Evolutionary conservation across 2,888 invertebrate genomes (phyloP), one percentile per base, ranked within the genome.

Genomic region (Rhagophthalmus giganteus): DNA sequence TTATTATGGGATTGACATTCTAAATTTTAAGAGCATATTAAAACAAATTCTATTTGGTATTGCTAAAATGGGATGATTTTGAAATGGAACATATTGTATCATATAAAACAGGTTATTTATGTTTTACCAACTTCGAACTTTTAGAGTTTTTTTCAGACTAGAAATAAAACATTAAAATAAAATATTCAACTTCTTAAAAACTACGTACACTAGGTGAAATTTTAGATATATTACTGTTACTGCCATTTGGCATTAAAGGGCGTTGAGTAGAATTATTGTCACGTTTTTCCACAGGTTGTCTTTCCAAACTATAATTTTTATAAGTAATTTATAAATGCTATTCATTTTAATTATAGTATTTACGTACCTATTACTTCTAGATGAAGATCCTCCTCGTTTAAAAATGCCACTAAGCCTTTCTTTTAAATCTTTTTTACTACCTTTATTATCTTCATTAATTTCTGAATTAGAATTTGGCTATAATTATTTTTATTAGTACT

Each of bases 361-460:
- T n/a, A n/a, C 25, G 25, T 20, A 39, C 33, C 12, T 16, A 37
- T 82, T 86, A 48, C 84, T 84, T 46, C 88, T 80, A 5, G 88
- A 80, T 16, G 79, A 74, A 8, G 82, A 86, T 10, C 77, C 76
- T 62, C 81, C 78, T 62, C 88, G 82, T 70, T 85, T 88, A 67
- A 93, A 93, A 80, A 93, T 90, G 57, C 87, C 90, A 0, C 90
- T 86, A 30, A 93, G 76, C 54, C 89, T 82, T 45, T 88, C 90
- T 66, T 88, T 86, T 59, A 92, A 76, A 74, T 90, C 88, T 65
- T 84, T 85, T 74, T 87, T 88, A 68, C 86, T 86, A 6, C 79
- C 78, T 63, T 77, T 75, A 58, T 73, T 66, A 55, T 81, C 80
- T 61, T 85, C 85, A 28, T 84, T 84, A 69, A 87, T 79, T 61